These are phyloP conservation scores for Ylistrum balloti DNA, from an alignment of 1,140 invertebrate species.

Conservation along the genomic window DNA sequence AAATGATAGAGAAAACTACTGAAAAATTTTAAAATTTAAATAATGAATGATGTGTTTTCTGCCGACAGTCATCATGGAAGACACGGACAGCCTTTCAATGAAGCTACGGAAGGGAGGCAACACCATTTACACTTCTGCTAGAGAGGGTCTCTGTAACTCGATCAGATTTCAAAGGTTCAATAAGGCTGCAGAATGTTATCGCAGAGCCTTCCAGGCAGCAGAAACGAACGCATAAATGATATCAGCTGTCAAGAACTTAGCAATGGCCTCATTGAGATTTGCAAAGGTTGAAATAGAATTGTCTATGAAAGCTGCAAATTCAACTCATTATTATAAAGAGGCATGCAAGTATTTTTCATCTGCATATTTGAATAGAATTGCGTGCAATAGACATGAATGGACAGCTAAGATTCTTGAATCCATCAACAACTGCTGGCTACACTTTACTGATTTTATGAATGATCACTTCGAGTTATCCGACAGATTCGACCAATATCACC, in stretches of 20 bases:
- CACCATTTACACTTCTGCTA: slow-evolving; percentile 52
- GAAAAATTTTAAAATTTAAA: no score
- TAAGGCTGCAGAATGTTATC: slow-evolving; percentile 61
- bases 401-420: slow-evolving; percentile 43
- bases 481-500: slow-evolving; percentile 33
- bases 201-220: slow-evolving; percentile 60
- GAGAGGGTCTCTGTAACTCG: slow-evolving; percentile 41
- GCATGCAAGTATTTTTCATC: slow-evolving; percentile 64
- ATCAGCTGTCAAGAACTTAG: slow-evolving; percentile 68
- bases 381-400: neutral
- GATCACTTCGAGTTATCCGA: slow-evolving; percentile 46
- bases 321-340: slow-evolving; percentile 60
- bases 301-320: neutral
- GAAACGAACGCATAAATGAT: slow-evolving; percentile 53
- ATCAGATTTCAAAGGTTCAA: slow-evolving; percentile 56
- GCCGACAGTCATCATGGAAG: neutral
- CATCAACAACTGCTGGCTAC: slow-evolving; percentile 52
- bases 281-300: slow-evolving; percentile 49
- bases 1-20: no score
- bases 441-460: slow-evolving; percentile 41
- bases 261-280: slow-evolving; percentile 63
- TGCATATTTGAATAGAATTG: slow-evolving; percentile 33
- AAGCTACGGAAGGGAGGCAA: slow-evolving; percentile 65
- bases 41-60: no score
- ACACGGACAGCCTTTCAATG: slow-evolving; percentile 31